Evolutionary conservation across 2,113 vertebrate genomes (phyloP), one percentile per base, ranked within the genome.

Genomic region (Carassius auratus): DNA sequence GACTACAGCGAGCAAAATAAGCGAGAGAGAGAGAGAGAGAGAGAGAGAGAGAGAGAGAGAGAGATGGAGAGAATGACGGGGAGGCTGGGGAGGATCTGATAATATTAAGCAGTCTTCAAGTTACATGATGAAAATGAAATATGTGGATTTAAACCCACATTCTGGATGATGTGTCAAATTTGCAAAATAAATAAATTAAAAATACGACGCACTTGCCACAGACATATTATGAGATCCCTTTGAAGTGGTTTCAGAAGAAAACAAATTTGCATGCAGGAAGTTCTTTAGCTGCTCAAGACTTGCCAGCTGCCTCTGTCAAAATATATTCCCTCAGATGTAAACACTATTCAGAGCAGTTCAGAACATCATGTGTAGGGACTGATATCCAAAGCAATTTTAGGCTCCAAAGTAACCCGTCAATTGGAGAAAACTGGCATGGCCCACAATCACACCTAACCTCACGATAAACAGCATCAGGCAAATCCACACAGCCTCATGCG

Each of bases 351-450:
- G 66, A 71, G 42, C 26, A 50, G 33, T 79, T 69, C 77, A 79
- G 62, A 76, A 79, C 68, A 64, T 61, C 77, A 55, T 81, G 83
- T 81, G 82, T 75, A 69, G 17, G 82, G 57, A 76, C 75, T 81
- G 86, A 87, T 87, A 84, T 84, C 86, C 55, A 75, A 87, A 87
- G 73, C 84, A 84, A 87, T 87, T 87, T 87, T 73, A 84, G 59
- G 36, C 73, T 84, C 55, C 33, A 26, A 84, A 84, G 73, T 81
- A 84, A 81, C 76, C 73, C 15, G 48, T 62, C 76, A 84, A 78
- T 84, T 50, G 42, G 55, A 81, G 74, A 76, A 71, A 83, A 81
- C 48, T 7, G 23, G 7, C 38, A 15, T 66, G 52, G 17, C 38
- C 86, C 80, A 38, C 13, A 84, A 75, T 84, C 68, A 64, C 50